phyloP scores from a whole-genome alignment of 2,113 vertebrate species.

The Octodon degus region DNA sequence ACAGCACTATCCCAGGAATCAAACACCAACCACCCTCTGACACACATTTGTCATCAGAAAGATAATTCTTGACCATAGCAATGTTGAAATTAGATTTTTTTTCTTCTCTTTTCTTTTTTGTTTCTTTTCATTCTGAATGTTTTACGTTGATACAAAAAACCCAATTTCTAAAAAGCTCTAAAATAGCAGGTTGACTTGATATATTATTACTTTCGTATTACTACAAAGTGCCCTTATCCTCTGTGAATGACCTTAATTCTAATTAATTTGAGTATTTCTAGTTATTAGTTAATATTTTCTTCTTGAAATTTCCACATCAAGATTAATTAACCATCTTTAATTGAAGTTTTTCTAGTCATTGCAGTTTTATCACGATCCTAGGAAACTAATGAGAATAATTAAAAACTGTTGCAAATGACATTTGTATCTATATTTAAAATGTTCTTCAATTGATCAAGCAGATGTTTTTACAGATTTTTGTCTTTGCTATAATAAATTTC shows the following conservation, averaged over 20 bases:
- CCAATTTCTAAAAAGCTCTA: conserved; percentile 9
- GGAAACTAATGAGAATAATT: conserved; percentile 59
- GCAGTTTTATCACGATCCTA: conserved; percentile 34
- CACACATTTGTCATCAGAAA: background rate
- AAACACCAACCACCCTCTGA: background rate
- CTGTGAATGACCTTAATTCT: conserved; percentile 46
- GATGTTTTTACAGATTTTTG: conserved; percentile 77
- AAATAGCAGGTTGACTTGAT: conserved; percentile 39
- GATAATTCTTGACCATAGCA: background rate
- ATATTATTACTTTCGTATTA: conserved; percentile 6
- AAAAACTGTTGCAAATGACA: conserved; percentile 57
- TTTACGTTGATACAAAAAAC: background rate
- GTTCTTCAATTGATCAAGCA: conserved; percentile 69
- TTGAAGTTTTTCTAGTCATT: conserved; percentile 54
- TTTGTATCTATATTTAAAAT: conserved; percentile 75
- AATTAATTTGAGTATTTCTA: conserved; percentile 54
- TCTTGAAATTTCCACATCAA: conserved; percentile 61
- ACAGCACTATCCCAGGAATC: background rate
- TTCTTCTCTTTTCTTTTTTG: conserved; percentile 54
- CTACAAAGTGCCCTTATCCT: conserved; percentile 20
- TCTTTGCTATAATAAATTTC: conserved; percentile 72
- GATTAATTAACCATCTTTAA: conserved; percentile 66
- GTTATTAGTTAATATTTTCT: conserved; percentile 63
- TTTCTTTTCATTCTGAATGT: background rate
- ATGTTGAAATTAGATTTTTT: background rate